Evolutionary conservation across 1,140 invertebrate genomes (phyloP).

Genomic region (Drosophila seguyi): DNA sequence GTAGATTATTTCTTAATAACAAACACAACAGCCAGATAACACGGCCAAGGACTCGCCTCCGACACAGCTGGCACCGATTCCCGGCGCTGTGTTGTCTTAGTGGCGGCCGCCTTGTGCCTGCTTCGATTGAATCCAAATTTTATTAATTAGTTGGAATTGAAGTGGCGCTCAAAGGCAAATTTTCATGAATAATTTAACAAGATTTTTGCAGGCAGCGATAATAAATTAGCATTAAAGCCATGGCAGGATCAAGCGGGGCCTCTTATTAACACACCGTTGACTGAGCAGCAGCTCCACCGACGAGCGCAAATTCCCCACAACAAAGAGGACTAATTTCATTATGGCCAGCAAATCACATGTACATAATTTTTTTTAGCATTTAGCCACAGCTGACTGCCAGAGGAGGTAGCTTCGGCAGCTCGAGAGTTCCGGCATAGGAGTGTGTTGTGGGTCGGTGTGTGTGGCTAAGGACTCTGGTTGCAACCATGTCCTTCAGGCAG

Average conservation of each 20-base stretch:
- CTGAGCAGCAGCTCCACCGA: constrained; percentile 1
- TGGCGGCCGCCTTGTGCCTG: not conserved
- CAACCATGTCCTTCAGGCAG: constrained; percentile 71
- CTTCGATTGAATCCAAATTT: constrained; percentile 34
- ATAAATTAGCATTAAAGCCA: constrained; percentile 69
- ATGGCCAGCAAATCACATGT: constrained; percentile 79
- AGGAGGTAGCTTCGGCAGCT: constrained; percentile 53
- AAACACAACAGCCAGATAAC: constrained; percentile 63
- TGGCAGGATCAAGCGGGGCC: constrained; percentile 1
- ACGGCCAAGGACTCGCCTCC: constrained; percentile 30
- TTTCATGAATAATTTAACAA: constrained; percentile 39
- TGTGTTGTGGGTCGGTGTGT: constrained; percentile 5
- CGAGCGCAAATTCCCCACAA: constrained; percentile 16
- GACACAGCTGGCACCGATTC: constrained; percentile 38
- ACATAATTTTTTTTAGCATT: constrained; percentile 68
- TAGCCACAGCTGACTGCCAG: constrained; percentile 69
- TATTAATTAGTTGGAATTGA: constrained; percentile 40
- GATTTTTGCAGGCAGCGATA: constrained; percentile 33
- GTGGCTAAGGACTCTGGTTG: constrained; percentile 25
- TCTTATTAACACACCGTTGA: constrained; percentile 29
- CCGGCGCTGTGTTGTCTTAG: constrained; percentile 29
- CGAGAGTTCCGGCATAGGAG: constrained; percentile 34
- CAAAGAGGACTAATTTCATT: constrained; percentile 74
- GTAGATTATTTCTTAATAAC: constrained; percentile 83
- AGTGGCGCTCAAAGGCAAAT: constrained; percentile 6